Conservation (phyloP, 1,140 invertebrate species). For the Anagrus nilaparvatae region DNA sequence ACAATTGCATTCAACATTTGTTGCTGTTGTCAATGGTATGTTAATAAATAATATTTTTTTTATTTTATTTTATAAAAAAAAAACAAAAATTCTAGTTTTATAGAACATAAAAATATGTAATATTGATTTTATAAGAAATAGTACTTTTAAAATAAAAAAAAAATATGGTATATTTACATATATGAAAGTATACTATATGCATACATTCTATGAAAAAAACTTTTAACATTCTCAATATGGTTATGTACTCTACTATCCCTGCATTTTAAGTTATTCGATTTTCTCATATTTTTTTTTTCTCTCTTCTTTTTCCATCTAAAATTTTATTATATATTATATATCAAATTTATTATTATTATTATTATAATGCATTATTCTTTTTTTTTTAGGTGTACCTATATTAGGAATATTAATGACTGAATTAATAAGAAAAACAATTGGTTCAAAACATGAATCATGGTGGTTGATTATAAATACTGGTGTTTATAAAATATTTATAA, state of each 20-base stretch:
- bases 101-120: too few species aligned
- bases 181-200: too few species aligned
- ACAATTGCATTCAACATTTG: conserved; percentile 45
- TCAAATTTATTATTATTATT: background rate
- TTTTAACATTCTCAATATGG: too few species aligned
- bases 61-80: too few species aligned
- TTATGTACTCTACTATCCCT: background rate
- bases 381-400: conserved; percentile 42
- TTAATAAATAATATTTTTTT: too few species aligned
- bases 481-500: conserved; percentile 48
- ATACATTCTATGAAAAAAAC: too few species aligned
- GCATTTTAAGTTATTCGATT: conserved; percentile 1
- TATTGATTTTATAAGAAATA: too few species aligned
- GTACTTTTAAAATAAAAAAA: too few species aligned
- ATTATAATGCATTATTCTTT: background rate
- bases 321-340: too few species aligned
- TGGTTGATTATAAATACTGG: conserved; percentile 46
- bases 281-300: background rate
- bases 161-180: too few species aligned
- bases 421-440: conserved; percentile 44
- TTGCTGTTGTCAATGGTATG: conserved; percentile 49
- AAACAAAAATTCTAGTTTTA: too few species aligned
- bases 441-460: conserved; percentile 45
- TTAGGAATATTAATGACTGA: conserved; percentile 48
- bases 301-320: background rate